Conservation (phyloP, 2,888 invertebrate genomes). For the Gibbula magus region DNA sequence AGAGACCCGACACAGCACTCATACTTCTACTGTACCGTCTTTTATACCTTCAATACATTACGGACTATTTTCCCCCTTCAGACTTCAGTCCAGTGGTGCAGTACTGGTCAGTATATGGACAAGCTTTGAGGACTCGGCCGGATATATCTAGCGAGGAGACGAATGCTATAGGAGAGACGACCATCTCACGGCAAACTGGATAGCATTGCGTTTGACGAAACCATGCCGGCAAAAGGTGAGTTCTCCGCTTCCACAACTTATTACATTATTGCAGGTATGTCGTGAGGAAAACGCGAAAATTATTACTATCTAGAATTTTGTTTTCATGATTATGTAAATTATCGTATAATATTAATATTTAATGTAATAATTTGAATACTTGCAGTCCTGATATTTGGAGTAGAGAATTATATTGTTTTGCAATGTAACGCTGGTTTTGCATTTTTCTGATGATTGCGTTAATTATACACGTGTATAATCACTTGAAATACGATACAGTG, state of each 20-base stretch:
- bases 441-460: no score
- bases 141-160: background rate
- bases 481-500: no score
- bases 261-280: background rate
- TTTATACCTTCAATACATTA: no score
- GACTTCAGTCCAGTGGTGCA: background rate
- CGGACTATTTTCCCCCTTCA: background rate
- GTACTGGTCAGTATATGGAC: background rate
- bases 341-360: background rate
- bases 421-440: no score
- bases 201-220: conserved; percentile 7
- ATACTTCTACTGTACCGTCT: no score
- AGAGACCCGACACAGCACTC: background rate
- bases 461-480: no score
- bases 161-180: background rate
- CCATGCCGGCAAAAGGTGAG: conserved; percentile 32
- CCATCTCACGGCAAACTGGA: conserved; percentile 26
- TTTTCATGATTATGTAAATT: background rate
- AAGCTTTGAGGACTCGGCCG: background rate
- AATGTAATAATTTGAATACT: background rate
- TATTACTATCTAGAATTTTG: background rate
- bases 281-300: background rate
- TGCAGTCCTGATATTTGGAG: background rate
- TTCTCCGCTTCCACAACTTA: background rate
- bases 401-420: background rate